These are phyloP conservation scores for Pantelozetes paolii DNA, from an alignment of 2,888 invertebrate species.

Conservation along the genomic window DNA sequence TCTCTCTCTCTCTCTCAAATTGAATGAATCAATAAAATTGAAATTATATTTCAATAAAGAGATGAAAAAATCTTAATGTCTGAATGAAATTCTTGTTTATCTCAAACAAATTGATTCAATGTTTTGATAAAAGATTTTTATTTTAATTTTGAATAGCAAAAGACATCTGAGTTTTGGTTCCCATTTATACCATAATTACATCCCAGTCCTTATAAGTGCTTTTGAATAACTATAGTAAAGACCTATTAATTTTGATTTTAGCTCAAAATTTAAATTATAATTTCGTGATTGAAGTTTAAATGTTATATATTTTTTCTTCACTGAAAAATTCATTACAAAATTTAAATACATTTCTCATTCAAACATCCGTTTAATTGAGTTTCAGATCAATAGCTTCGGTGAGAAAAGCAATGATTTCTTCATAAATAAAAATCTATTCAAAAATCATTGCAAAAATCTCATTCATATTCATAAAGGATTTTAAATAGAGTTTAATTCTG, in stretches of 20 bases:
- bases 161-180: background rate
- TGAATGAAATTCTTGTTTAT: too few species aligned
- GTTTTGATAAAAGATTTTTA: background rate
- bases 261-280: conserved; percentile 3
- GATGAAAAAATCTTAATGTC: too few species aligned
- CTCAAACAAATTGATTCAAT: background rate
- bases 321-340: background rate
- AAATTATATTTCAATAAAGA: too few species aligned
- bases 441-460: background rate
- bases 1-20: too few species aligned
- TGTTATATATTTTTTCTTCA: background rate
- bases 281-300: conserved; percentile 18
- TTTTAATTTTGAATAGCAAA: background rate
- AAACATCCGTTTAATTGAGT: conserved; percentile 1
- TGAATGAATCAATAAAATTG: too few species aligned
- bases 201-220: conserved; percentile 1
- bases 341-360: background rate
- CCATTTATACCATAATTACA: conserved; percentile 11
- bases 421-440: background rate
- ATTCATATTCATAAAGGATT: conserved; percentile 2
- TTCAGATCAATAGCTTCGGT: background rate
- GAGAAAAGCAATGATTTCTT: background rate
- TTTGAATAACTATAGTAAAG: background rate
- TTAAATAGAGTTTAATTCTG: background rate
- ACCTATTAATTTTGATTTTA: background rate